These are phyloP conservation scores for Caenorhabditis wallacei DNA, from an alignment of 2,888 invertebrate genomes.

Conservation along the genomic window DNA sequence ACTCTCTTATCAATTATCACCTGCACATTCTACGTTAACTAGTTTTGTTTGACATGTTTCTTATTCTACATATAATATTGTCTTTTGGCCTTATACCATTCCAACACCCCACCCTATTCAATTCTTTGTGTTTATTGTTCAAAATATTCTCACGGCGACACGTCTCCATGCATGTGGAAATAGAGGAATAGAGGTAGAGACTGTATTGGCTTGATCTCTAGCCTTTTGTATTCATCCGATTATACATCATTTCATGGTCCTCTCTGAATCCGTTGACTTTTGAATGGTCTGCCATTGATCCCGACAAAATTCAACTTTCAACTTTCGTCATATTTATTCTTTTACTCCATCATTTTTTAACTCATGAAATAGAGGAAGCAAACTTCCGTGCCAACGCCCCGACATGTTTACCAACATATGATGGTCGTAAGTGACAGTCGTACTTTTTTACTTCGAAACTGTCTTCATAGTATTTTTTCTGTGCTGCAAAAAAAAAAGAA, in stretches of 20 bases:
- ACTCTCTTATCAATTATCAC: conserved; percentile 19
- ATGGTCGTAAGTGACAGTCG: conserved; percentile 42
- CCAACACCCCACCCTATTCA: not conserved
- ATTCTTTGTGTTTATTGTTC: not conserved
- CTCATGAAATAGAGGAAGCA: conserved; percentile 27
- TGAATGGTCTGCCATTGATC: not conserved
- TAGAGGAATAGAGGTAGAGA: conserved; percentile 5
- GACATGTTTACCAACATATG: conserved; percentile 41
- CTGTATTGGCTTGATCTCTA: conserved; percentile 1
- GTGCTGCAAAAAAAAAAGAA: not conserved
- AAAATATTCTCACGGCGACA: conserved; percentile 16
- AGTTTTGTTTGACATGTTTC: not conserved
- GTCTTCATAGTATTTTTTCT: not conserved
- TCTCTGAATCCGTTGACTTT: conserved; percentile 1
- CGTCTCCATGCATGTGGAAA: conserved; percentile 13
- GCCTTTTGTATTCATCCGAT: conserved; percentile 7
- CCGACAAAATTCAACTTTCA: conserved; percentile 3
- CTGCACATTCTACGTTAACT: not conserved
- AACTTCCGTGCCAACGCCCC: conserved; percentile 45
- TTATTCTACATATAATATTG: not conserved
- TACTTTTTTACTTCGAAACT: conserved; percentile 38
- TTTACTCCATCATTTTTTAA: conserved; percentile 12
- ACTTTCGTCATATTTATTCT: conserved; percentile 24
- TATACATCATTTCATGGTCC: not conserved
- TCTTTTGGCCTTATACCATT: not conserved